A percentile compares a stretch with the other conserved stretches of the same genome.
Evolutionary conservation across 2,113 vertebrate species (phyloP).

Genomic region (Porphyrio hochstetteri): DNA sequence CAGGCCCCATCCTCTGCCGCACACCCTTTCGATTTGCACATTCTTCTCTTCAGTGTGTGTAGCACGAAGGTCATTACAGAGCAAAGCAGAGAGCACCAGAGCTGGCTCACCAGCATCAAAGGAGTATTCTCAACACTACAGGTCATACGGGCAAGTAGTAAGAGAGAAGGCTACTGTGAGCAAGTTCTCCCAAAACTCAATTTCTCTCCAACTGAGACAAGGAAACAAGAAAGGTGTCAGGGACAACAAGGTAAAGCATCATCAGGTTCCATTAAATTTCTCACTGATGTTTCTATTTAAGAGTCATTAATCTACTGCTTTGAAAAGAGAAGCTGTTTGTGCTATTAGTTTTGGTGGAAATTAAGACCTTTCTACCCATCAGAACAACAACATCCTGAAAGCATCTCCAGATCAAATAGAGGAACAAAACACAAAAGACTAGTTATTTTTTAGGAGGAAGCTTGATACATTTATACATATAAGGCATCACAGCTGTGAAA

Average conservation of each 20-base stretch:
- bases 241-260: not conserved
- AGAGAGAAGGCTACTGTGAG: not conserved
- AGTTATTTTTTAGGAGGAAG: not conserved
- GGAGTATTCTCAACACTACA: not conserved
- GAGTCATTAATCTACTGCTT: not conserved
- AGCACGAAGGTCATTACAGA: not conserved
- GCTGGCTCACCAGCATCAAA: not conserved
- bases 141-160: not conserved
- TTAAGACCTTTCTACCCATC: not conserved
- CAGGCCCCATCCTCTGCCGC: not conserved
- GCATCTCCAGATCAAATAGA: not conserved
- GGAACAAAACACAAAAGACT: not conserved
- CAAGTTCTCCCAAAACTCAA: not conserved
- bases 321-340: not conserved
- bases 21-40: not conserved
- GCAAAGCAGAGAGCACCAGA: not conserved
- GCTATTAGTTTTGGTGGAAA: not conserved
- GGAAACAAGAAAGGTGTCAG: not conserved
- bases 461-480: not conserved
- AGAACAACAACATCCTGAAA: not conserved
- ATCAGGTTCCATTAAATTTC: not conserved
- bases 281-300: not conserved
- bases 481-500: not conserved
- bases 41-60: not conserved
- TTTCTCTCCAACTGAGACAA: not conserved